A percentile compares a stretch with the other conserved stretches of the same genome.
Conservation (phyloP, 2,888 invertebrate species). For the Melolontha melolontha region DNA sequence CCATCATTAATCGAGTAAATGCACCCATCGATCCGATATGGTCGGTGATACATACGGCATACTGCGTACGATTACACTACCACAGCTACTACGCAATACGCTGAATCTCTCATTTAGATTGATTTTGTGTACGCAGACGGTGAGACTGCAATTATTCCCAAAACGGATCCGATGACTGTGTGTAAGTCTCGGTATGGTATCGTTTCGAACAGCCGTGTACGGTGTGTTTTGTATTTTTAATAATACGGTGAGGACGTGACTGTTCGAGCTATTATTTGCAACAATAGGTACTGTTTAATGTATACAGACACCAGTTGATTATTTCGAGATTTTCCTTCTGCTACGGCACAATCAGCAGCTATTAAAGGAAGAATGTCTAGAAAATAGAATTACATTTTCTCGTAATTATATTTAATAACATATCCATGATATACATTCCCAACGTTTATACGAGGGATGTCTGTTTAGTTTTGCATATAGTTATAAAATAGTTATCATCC, state of each 20-base stretch:
- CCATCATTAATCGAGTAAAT: too few species aligned
- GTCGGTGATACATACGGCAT: background rate
- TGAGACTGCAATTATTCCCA: constrained; percentile 38
- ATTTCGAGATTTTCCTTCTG: constrained; percentile 15
- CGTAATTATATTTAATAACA: too few species aligned
- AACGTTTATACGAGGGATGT: too few species aligned
- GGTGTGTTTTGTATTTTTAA: constrained; percentile 21
- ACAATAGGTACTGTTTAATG: constrained; percentile 11
- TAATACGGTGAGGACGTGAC: constrained; percentile 22
- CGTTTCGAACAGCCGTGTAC: constrained; percentile 5
- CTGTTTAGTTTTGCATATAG: too few species aligned
- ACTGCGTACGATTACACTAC: background rate
- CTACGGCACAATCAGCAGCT: too few species aligned
- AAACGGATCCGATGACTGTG: constrained; percentile 30
- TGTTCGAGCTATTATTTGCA: constrained; percentile 6
- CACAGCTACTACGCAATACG: background rate
- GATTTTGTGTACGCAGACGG: constrained; percentile 40
- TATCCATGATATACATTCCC: too few species aligned
- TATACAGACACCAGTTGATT: constrained; percentile 1
- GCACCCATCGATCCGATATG: background rate
- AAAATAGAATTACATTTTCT: too few species aligned
- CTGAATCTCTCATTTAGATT: constrained; percentile 20
- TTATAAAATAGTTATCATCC: too few species aligned
- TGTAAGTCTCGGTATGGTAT: constrained; percentile 9
- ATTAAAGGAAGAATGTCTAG: too few species aligned